Percentiles rank a stretch among this genome's conserved stretches.
These are phyloP conservation scores for Nematolebias whitei DNA, from an alignment of 2,113 vertebrate genomes.

Conservation along the genomic window DNA sequence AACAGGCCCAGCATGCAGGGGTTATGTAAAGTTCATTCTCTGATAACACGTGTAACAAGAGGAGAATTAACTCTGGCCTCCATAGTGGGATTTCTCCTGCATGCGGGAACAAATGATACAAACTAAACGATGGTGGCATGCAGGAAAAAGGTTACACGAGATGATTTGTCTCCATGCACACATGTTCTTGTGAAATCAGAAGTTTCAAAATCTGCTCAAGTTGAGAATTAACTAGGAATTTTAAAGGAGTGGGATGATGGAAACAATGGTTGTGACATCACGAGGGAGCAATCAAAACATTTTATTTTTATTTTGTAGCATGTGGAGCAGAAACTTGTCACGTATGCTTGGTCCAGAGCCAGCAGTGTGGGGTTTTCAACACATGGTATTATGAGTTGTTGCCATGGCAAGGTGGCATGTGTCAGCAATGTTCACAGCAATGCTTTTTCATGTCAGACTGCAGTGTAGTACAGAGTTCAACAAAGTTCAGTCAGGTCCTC, in stretches of 20 bases:
- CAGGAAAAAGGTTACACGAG: slow-evolving; percentile 47
- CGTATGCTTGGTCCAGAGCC: not conserved
- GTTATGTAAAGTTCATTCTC: slow-evolving; percentile 5
- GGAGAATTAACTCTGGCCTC: slow-evolving; percentile 26
- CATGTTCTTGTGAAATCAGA: slow-evolving; percentile 36
- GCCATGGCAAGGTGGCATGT: not conserved
- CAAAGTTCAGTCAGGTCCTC: too few species aligned
- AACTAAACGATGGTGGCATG: slow-evolving; percentile 45
- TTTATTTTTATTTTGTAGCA: not conserved
- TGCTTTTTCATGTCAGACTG: too few species aligned
- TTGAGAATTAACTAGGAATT: not conserved
- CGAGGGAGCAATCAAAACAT: not conserved
- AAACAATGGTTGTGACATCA: not conserved
- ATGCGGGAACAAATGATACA: slow-evolving; percentile 38
- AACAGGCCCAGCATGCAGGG: slow-evolving; percentile 6
- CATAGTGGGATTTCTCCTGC: slow-evolving; percentile 14
- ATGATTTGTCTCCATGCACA: slow-evolving; percentile 2
- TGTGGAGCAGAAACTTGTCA: not conserved
- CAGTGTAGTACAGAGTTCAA: too few species aligned
- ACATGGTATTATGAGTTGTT: not conserved
- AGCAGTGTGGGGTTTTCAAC: not conserved
- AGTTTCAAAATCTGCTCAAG: slow-evolving; percentile 39
- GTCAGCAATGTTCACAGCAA: not conserved
- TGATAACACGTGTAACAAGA: slow-evolving; percentile 25
- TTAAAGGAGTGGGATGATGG: not conserved